phyloP scores from a whole-genome alignment of 2,113 vertebrate genomes.

The Myocastor coypus region DNA sequence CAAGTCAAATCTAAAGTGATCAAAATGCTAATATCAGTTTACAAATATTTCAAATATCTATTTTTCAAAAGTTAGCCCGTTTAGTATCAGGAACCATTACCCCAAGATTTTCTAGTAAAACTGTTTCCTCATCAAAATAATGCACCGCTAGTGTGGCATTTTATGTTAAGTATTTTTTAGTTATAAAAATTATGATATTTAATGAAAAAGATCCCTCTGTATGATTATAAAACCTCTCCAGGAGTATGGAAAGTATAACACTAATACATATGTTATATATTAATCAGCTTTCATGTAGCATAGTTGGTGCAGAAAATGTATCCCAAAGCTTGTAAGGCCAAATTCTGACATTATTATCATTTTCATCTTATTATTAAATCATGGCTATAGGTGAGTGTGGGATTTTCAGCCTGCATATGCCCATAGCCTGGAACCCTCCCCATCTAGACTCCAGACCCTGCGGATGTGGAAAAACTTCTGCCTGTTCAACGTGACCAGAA shows the following conservation, averaged over 20 bases:
- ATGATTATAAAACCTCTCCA: constrained; percentile 7
- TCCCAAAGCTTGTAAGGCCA: not conserved
- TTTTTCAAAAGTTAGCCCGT: not conserved
- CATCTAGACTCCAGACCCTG: too few relatives aligned
- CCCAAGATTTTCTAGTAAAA: not conserved
- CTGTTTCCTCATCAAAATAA: constrained; percentile 36
- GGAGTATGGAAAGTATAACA: not conserved
- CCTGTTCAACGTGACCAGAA: too few relatives aligned
- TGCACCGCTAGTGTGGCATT: not conserved
- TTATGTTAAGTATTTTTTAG: constrained; percentile 5
- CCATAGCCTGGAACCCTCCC: too few relatives aligned
- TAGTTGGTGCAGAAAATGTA: not conserved
- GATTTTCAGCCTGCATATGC: too few relatives aligned
- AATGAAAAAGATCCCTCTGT: not conserved
- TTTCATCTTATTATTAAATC: constrained; percentile 8
- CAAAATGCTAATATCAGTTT: not conserved
- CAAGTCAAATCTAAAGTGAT: constrained; percentile 3
- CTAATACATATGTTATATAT: not conserved
- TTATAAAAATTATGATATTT: not conserved
- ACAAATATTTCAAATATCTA: constrained; percentile 20
- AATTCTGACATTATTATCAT: not conserved
- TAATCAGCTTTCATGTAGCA: not conserved
- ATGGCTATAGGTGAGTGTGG: too few relatives aligned
- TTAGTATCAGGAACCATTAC: not conserved
- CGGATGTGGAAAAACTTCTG: too few relatives aligned